Base-by-base conservation (phyloP, 2,888 invertebrate species). In the Steinernema hermaphroditum region DNA sequence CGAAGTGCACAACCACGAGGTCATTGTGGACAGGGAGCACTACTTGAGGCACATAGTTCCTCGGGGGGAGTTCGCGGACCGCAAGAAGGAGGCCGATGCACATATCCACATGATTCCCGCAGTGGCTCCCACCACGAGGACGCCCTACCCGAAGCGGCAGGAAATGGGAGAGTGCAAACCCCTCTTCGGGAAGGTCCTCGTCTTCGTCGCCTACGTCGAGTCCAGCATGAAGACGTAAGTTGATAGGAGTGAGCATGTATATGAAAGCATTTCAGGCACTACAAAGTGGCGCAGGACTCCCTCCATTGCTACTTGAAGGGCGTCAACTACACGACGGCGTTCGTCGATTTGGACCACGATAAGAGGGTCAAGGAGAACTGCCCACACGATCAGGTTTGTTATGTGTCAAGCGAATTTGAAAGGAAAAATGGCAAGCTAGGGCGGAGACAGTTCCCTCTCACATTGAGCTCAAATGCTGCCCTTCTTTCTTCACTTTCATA, bases 181-280 rank as follows among this genome's bases (percentile, higher is more conserved):
- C 14, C 24, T 54, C 1, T 57, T 22, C 43, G 62, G 71, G 16
- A 44, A 50, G 27, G 44, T 71, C 1, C 29, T 32, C 19, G 70
- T 70, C 24, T 34, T 69, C 19, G 69, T 69, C 19, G 69, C 69
- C 29, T 69, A 69, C 69, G 46, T 46, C 46, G 46, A 44, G 29
- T 32, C 32, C 32, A 62, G 62, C 62, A 62, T 62, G 62, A 62
- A 72, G 14, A 72, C 72, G 72, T 72, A 29, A 72, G 72, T 68
- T 70, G 6, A 22, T 69, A 24, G 12, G 22, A 22, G 9, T 4
- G 16, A 57, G 22, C 24, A 4, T 9, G 16, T 32, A 14, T 57
- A 22, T 32, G 57, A 24, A 22, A 9, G 6, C 22, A 8, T 46
- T 80, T 27, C n/a, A 41, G 69, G 22, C 50, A 50, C 54, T 70